Base-by-base conservation (phyloP, 2,113 vertebrate genomes). In the sheep (Ovis aries) region DNA sequence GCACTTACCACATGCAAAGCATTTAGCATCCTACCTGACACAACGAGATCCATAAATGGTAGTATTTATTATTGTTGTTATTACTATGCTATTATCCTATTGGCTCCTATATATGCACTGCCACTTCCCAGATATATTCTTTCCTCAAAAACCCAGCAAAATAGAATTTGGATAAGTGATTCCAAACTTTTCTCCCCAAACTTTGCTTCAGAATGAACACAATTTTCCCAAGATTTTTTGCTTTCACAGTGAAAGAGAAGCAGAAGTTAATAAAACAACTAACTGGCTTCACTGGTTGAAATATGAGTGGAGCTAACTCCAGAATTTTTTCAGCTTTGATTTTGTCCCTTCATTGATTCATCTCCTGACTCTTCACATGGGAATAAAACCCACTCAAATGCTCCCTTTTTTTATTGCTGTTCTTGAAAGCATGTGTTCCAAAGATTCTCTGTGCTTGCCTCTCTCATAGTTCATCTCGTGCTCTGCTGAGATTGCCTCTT, bases 261-360 rank as follows among this genome's bases (percentile, higher is more conserved):
- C 7, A 59, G 13, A 40, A 81, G 33, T 80, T 95, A 91, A 92
- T n/a, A 87, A 93, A 95, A 74, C 27, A 88, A 85, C 25, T 87
- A 90, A 78, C 86, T 81, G 29, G 31, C 81, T 78, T 62, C 62
- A 48, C 57, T 48, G 33, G 31, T 29, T 92, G 31, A 82, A 89
- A 45, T 60, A 25, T 25, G 43, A 97, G 36, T 4, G 7, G 33
- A 57, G 29, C 19, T 40, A 82, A 90, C 13, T n/a, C 43, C 21
- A 48, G 52, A 90, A 57, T 71, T 36, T 45, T 95, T 90, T 82
- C 21, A 62, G 33, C 67, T 86, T 60, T 50, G 53, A 48, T 91
- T 60, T 77, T 87, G n/a, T 95, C 81, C 60, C 57, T 91, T 91
- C 62, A 43, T 45, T 85, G 60, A 90, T 90, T 96, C 77, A 94